These are phyloP conservation scores for Oopsacas minuta DNA, from an alignment of 37 sponge, comb jelly and placozoan genomes.

Conservation along the genomic window DNA sequence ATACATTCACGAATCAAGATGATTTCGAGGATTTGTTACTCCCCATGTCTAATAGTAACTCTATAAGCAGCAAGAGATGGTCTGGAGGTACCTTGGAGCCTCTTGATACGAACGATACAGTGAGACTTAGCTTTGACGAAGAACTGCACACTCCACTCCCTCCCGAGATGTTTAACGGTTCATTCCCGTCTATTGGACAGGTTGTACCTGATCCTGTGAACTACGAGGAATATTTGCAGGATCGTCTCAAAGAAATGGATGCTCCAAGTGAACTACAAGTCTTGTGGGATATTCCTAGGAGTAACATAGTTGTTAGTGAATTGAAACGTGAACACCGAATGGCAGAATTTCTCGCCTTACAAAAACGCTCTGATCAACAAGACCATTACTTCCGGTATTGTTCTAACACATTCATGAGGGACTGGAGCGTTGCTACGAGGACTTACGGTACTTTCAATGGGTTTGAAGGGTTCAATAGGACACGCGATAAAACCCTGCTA, in stretches of 20 bases:
- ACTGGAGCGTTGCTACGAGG: not conserved
- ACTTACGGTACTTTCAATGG: slow-evolving; percentile 6
- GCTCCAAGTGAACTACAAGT: not conserved
- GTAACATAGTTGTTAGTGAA: not conserved
- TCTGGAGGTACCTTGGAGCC: not conserved
- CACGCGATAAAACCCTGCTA: not conserved
- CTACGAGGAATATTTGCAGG: not conserved
- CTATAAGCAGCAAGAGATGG: not conserved
- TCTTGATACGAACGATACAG: not conserved
- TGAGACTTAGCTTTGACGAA: not conserved
- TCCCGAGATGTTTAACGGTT: not conserved
- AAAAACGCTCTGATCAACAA: not conserved
- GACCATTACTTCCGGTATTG: not conserved
- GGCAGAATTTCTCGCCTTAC: not conserved
- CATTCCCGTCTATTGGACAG: not conserved
- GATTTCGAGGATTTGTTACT: not conserved
- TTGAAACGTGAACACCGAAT: not conserved
- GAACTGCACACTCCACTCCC: not conserved
- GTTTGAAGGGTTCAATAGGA: not conserved
- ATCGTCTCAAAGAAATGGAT: not conserved
- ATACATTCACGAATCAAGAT: not conserved
- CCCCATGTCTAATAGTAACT: not conserved
- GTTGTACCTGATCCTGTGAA: not conserved
- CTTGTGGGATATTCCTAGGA: not conserved
- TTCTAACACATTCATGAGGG: not conserved